These are phyloP conservation scores for Chrysemys picta DNA, from an alignment of 2,113 vertebrate species.

Conservation along the genomic window DNA sequence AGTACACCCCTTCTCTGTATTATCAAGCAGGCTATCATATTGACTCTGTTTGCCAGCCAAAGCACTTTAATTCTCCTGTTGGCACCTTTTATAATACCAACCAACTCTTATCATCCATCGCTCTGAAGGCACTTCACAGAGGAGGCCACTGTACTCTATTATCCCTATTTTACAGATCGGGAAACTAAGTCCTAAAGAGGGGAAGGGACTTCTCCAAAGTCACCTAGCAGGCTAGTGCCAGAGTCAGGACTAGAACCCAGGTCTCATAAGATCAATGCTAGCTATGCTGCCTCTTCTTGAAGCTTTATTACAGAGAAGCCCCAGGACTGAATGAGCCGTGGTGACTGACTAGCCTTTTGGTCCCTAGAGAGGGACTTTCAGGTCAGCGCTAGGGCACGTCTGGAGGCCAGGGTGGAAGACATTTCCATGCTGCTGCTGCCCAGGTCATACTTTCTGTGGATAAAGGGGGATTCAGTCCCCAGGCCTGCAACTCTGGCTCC, in stretches of 20 bases:
- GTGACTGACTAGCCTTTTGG: not conserved
- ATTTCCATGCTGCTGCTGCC: not conserved
- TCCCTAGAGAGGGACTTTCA: not conserved
- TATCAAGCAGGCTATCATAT: fast-evolving
- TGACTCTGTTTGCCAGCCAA: not conserved
- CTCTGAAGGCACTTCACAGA: not conserved
- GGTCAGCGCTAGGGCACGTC: not conserved
- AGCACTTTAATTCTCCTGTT: not conserved
- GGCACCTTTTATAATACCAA: not conserved
- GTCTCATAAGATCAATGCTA: not conserved
- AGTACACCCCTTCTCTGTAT: fast-evolving
- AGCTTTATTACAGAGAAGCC: not conserved
- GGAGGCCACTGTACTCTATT: not conserved
- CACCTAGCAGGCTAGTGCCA: not conserved
- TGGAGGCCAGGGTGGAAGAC: not conserved
- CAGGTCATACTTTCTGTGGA: not conserved
- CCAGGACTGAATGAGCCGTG: not conserved
- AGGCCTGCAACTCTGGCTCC: not conserved
- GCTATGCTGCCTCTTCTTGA: not conserved
- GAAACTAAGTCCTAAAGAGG: not conserved
- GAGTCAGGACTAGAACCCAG: not conserved
- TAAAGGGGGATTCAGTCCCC: not conserved
- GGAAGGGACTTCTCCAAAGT: not conserved
- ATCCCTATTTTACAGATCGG: not conserved
- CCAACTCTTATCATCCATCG: not conserved